Conservation (phyloP, 2,113 vertebrate genomes). For the Natator depressus region DNA sequence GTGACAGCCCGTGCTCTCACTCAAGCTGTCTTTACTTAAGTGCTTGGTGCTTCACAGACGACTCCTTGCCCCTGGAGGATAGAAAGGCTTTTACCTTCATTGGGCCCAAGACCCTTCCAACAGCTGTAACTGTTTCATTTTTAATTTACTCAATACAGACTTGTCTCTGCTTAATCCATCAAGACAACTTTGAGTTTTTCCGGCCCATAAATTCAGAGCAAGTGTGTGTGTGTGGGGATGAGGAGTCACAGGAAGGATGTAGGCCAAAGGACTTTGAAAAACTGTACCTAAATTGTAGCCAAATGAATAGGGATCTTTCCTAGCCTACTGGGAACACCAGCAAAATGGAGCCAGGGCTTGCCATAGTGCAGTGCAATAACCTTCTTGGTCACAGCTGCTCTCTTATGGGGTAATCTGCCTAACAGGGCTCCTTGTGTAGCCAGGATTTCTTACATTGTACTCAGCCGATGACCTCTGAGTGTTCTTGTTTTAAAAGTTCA, state of each 20-base stretch:
- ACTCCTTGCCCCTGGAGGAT: conserved; percentile 13
- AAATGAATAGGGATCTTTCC: conserved; percentile 60
- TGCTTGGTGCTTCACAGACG: conserved; percentile 19
- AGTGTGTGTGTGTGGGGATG: neutral
- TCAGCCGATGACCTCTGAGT: neutral
- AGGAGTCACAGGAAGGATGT: neutral
- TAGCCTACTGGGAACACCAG: conserved; percentile 35
- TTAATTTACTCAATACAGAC: conserved; percentile 58
- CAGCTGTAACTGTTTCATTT: conserved; percentile 74
- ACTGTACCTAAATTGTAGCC: conserved; percentile 71
- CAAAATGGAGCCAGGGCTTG: conserved; percentile 28
- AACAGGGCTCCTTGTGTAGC: neutral
- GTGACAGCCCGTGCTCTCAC: neutral
- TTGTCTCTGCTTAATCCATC: conserved; percentile 80
- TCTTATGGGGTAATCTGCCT: neutral
- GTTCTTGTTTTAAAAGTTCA: neutral
- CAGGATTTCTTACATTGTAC: neutral
- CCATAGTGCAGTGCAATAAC: neutral
- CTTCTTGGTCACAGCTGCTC: neutral
- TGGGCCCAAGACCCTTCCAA: conserved; percentile 44
- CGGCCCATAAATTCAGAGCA: conserved; percentile 66
- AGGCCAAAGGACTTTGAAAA: conserved; percentile 69
- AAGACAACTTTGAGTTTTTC: conserved; percentile 73
- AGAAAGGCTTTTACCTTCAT: conserved; percentile 31
- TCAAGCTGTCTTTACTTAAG: conserved; percentile 15